Conservation (phyloP, 2,888 invertebrate species). For the Hyalella azteca region DNA sequence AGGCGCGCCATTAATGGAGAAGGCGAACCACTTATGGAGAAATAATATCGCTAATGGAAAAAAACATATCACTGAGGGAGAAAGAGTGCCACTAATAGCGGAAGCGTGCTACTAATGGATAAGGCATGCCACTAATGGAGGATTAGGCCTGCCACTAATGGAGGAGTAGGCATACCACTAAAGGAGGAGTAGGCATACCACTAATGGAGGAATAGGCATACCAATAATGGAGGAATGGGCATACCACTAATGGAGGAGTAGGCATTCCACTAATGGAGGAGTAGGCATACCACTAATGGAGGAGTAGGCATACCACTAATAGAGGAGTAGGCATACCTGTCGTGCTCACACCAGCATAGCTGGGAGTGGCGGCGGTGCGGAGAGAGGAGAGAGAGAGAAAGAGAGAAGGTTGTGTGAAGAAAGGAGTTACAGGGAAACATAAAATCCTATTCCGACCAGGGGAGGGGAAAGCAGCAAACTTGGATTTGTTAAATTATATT, state of each 20-base stretch:
- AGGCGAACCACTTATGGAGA: too few relatives aligned
- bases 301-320: neutral
- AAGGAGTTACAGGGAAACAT: conserved; percentile 17
- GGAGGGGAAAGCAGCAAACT: too few relatives aligned
- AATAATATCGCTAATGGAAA: too few relatives aligned
- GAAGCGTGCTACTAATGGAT: too few relatives aligned
- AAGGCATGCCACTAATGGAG: too few relatives aligned
- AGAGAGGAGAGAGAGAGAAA: conserved; percentile 39
- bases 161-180: neutral
- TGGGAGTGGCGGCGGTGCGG: conserved; percentile 2
- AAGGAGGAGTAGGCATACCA: neutral
- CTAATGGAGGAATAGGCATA: neutral
- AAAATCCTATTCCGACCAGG: neutral
- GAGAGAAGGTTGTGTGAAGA: conserved; percentile 11
- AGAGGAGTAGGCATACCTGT: conserved; percentile 33
- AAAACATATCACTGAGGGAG: too few relatives aligned
- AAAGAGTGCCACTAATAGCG: too few relatives aligned
- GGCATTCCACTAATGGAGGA: neutral
- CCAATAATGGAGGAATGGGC: neutral
- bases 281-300: conserved; percentile 13
- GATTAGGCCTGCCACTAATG: too few relatives aligned
- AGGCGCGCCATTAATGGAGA: too few relatives aligned
- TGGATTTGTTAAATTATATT: too few relatives aligned
- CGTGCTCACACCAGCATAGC: conserved; percentile 38
- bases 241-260: neutral